Percentiles rank a stretch among this genome's conserved stretches.
phyloP scores from a whole-genome alignment of 2,888 invertebrate species.

The Tenthredo distinguenda region DNA sequence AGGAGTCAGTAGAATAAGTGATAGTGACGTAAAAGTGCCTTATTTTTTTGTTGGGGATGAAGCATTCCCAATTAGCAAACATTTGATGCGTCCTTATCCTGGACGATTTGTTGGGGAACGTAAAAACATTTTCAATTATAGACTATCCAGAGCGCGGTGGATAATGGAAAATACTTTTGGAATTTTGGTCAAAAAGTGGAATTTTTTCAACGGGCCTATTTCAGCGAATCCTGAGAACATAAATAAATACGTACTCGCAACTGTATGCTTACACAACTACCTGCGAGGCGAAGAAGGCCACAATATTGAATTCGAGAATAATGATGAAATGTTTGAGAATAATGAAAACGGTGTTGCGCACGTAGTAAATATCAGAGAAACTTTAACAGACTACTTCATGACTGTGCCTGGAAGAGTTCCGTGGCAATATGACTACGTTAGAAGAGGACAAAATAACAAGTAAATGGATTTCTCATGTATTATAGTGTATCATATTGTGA shows the following conservation, averaged over 20 bases:
- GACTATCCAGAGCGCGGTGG: background rate
- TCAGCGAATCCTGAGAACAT: slow-evolving; percentile 4
- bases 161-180: slow-evolving; percentile 2
- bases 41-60: slow-evolving; percentile 49
- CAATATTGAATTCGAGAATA: background rate
- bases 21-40: background rate
- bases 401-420: background rate
- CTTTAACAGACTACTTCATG: background rate
- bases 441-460: background rate
- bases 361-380: background rate
- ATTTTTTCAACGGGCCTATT: background rate
- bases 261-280: background rate
- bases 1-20: background rate
- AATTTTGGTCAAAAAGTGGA: background rate
- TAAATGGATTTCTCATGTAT: background rate
- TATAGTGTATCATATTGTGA: background rate
- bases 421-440: background rate
- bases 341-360: background rate
- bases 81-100: slow-evolving; percentile 50
- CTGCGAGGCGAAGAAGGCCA: background rate
- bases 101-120: slow-evolving; percentile 36
- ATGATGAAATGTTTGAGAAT: background rate
- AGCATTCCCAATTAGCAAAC: slow-evolving; percentile 47
- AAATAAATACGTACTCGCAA: slow-evolving; percentile 1
- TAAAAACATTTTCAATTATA: slow-evolving; percentile 13